phyloP scores from a whole-genome alignment of 23 tunicate genomes.

The Botrylloides violaceus region DNA sequence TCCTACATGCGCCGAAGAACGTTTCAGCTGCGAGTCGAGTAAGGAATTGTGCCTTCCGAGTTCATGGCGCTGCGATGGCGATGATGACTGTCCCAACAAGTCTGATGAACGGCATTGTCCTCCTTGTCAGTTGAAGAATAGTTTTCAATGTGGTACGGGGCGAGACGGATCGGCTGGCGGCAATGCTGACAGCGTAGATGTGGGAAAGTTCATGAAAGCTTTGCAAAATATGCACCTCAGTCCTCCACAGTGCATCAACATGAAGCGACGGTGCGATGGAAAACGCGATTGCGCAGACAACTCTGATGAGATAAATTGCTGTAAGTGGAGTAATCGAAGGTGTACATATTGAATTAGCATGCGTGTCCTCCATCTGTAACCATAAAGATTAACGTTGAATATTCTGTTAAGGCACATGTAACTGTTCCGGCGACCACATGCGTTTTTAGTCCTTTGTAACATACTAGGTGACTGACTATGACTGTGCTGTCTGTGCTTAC shows the following conservation, averaged over 20 bases:
- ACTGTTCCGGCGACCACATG: too few relatives aligned
- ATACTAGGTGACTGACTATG: too few relatives aligned
- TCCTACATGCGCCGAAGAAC: constrained; percentile 29
- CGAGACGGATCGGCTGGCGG: constrained; percentile 7
- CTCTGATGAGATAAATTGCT: constrained; percentile 7
- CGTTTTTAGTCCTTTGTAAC: too few relatives aligned
- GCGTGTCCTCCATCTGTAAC: too few relatives aligned
- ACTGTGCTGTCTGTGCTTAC: too few relatives aligned
- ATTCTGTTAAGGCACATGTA: too few relatives aligned
- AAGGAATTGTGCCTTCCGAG: constrained; percentile 34
- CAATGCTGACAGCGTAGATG: not conserved
- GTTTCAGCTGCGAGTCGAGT: constrained; percentile 35
- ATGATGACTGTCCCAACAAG: constrained; percentile 37
- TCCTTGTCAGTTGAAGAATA: constrained; percentile 30
- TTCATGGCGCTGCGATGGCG: constrained; percentile 56
- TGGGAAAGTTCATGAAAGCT: not conserved
- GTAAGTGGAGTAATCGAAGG: too few relatives aligned
- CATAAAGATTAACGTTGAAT: too few relatives aligned
- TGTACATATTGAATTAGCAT: too few relatives aligned
- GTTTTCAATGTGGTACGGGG: constrained; percentile 34
- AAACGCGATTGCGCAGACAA: constrained; percentile 3
- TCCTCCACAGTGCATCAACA: not conserved
- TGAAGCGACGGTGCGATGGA: constrained; percentile 5
- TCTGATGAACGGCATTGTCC: constrained; percentile 65
- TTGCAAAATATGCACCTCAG: not conserved